Evolutionary conservation across 2,797 vertebrate species (phyloP), one percentile per base, ranked within the genome.

Genomic region (Bradypodion ventrale): DNA sequence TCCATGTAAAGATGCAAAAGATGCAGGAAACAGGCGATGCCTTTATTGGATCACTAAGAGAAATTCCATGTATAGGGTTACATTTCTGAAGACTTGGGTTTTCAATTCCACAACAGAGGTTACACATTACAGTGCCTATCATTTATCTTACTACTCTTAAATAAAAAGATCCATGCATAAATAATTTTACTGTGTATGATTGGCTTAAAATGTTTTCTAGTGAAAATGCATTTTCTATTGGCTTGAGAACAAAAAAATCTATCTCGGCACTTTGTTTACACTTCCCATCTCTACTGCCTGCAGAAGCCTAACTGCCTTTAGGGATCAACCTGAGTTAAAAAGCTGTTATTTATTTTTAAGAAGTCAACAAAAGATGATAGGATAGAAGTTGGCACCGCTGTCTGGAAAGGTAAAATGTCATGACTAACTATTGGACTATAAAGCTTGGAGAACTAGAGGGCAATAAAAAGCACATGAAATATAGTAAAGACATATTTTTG

Each of bases 321-420:
- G 72, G 84, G 82, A 42, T 40, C 40, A 44, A 83, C 78, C 40
- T 7, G 5, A 46, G 62, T 60, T 81, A 86, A 59, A 75, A 65
- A 85, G 7, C 78, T 80, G 84, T 86, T 89, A 29, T 88, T 87
- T 89, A 69, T 83, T 76, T 66, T 3, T 59, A 83, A 76, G 52
- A 84, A 90, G 85, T 79, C 68, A 85, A 0, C 75, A 65, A 59
- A 75, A 83, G 78, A 66, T 87, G 79, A 85, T 60, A 78, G 75
- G 56, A 89, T 92, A 82, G 74, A 89, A 56, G 0, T 0, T 78
- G 87, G 79, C 82, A 87, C 46, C 37, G 56, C 86, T 87, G 75
- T 82, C 77, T 78, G 80, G 21, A 16, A 52, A 82, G 85, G 68
- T 72, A 88, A 83, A 49, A n/a, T 77, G 82, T 66, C 46, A 82